phyloP scores from a whole-genome alignment of 2,113 vertebrate species.

The Arenaria interpres region DNA sequence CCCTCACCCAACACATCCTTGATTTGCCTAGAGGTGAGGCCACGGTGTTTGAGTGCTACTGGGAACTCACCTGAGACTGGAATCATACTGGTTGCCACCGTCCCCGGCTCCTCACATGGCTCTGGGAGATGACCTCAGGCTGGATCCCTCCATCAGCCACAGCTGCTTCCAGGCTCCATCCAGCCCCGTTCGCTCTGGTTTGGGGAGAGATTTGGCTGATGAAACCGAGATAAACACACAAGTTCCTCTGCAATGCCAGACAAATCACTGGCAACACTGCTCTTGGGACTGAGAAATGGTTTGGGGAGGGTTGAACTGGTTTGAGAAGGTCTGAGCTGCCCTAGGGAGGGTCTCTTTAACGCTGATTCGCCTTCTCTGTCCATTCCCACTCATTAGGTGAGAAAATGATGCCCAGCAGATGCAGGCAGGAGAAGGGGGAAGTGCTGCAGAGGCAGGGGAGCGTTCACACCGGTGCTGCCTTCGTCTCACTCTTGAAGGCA shows the following conservation, averaged over 20 bases:
- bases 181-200: not conserved
- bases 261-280: not conserved
- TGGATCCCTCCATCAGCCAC: not conserved
- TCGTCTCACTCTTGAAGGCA: not conserved
- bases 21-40: not conserved
- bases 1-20: not conserved
- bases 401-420: not conserved
- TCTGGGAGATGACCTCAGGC: not conserved
- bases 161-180: not conserved
- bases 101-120: not conserved
- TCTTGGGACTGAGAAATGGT: not conserved
- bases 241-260: not conserved
- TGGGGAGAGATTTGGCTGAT: not conserved
- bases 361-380: not conserved
- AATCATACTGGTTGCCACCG: accelerated
- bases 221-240: not conserved
- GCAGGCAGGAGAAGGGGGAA: not conserved
- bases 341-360: not conserved
- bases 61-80: not conserved
- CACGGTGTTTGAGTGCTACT: not conserved
- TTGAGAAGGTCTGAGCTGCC: not conserved
- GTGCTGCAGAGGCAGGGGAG: not conserved
- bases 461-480: not conserved
- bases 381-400: not conserved
- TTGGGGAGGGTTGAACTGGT: not conserved